Percentiles rank a stretch among this genome's conserved stretches.
These are phyloP conservation scores for Pterostichus madidus DNA, from an alignment of 2,888 invertebrate genomes.

Conservation along the genomic window DNA sequence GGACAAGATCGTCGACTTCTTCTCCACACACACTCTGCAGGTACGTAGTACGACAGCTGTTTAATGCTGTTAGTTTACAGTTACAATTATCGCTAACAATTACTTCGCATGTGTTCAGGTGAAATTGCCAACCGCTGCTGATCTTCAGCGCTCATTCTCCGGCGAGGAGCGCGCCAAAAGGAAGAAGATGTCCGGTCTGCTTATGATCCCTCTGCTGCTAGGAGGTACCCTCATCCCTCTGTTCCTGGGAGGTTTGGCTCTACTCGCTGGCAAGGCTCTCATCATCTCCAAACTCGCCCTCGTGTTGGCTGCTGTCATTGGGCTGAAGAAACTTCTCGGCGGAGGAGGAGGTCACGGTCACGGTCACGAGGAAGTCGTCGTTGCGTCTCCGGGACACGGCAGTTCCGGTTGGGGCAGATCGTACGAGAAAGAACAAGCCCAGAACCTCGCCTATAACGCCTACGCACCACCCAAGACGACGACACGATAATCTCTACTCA, in stretches of 20 bases:
- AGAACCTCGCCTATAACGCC: conserved; percentile 81
- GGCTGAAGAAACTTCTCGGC: conserved; percentile 89
- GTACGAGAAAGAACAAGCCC: conserved; percentile 77
- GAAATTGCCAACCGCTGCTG: conserved; percentile 86
- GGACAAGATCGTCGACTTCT: conserved; percentile 86
- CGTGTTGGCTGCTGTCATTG: conserved; percentile 90
- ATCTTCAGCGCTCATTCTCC: conserved; percentile 81
- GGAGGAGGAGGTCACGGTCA: conserved; percentile 81
- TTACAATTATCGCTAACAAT: conserved; percentile 33
- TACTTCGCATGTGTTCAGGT: conserved; percentile 78
- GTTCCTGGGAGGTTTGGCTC: conserved; percentile 89
- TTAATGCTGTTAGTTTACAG: conserved; percentile 20
- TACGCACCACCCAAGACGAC: conserved; percentile 74
- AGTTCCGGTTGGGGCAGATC: conserved; percentile 87
- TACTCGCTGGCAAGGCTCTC: conserved; percentile 91
- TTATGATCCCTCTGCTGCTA: conserved; percentile 88
- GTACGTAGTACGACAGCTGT: conserved; percentile 75
- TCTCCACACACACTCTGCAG: conserved; percentile 89
- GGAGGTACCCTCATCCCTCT: conserved; percentile 90
- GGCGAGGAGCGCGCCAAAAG: conserved; percentile 85
- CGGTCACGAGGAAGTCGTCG: conserved; percentile 84
- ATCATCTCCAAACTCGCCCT: conserved; percentile 91
- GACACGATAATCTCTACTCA: conserved; percentile 61
- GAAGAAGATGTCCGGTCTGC: conserved; percentile 86
- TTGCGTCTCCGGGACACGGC: conserved; percentile 82